A percentile compares a stretch with the other conserved stretches of the same genome.
phyloP scores from a whole-genome alignment of 2,797 vertebrate species.

The Halcyon chelicuti region DNA sequence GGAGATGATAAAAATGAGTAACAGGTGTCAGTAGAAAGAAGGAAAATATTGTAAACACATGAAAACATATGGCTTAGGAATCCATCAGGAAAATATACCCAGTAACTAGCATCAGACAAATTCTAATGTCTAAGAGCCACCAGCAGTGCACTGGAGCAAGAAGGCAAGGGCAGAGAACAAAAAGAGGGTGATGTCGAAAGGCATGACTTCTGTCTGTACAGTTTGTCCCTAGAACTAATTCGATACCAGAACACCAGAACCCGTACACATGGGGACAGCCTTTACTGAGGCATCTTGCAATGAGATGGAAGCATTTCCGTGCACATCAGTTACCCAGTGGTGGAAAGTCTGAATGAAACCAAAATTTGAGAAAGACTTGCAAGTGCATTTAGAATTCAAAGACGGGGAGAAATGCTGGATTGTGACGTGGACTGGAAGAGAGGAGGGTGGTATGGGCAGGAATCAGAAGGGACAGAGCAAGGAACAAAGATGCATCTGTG shows the following conservation, averaged over 20 bases:
- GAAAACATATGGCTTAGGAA: neutral
- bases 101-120: neutral
- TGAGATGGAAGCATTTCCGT: neutral
- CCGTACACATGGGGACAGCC: neutral
- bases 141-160: neutral
- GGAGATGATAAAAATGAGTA: neutral
- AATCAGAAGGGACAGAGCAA: neutral
- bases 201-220: neutral
- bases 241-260: neutral
- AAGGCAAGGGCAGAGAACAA: neutral
- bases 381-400: neutral
- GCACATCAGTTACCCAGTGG: neutral
- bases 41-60: neutral
- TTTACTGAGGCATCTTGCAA: neutral
- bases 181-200: neutral
- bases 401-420: neutral
- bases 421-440: neutral
- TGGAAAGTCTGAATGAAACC: neutral
- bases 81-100: neutral
- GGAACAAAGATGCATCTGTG: neutral
- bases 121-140: neutral
- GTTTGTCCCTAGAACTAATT: neutral
- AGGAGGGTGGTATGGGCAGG: neutral
- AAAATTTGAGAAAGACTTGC: neutral
- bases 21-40: slow-evolving; percentile 4